phyloP scores from a whole-genome alignment of 2,113 vertebrate genomes.

The Lasiurus borealis region DNA sequence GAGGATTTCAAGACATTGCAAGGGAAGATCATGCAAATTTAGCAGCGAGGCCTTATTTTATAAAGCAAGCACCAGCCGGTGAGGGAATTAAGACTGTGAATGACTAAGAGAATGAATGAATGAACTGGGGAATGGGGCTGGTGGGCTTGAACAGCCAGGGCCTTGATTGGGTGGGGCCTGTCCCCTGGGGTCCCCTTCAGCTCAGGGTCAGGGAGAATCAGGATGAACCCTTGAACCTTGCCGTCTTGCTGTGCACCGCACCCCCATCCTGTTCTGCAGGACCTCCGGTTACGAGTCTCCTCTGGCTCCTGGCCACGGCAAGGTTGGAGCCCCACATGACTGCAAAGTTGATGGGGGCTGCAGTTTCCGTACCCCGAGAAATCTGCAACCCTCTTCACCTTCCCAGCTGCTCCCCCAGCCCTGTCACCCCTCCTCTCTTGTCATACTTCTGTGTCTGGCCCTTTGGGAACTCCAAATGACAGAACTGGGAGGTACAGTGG shows the following conservation, averaged over 20 bases:
- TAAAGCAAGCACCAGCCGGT: background rate
- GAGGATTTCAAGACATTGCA: background rate
- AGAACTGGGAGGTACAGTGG: background rate
- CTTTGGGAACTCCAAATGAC: background rate
- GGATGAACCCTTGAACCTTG: background rate
- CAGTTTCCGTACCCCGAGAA: background rate
- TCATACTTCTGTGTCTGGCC: background rate
- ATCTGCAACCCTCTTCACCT: background rate
- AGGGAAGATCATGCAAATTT: background rate
- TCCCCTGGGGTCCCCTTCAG: background rate
- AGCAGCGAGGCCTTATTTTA: background rate
- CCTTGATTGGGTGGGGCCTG: background rate
- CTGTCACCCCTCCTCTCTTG: background rate
- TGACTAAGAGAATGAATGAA: background rate
- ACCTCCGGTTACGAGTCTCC: background rate
- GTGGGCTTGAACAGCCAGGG: background rate
- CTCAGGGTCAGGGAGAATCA: background rate
- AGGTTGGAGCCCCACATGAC: background rate
- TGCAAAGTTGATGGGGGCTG: background rate
- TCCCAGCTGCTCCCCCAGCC: background rate
- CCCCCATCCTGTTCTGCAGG: background rate
- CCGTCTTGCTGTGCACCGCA: background rate
- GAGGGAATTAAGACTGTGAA: background rate
- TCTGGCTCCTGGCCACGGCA: background rate
- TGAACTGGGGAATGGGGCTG: background rate